phyloP scores from a whole-genome alignment of 2,113 vertebrate species.

The Kryptolebias marmoratus region DNA sequence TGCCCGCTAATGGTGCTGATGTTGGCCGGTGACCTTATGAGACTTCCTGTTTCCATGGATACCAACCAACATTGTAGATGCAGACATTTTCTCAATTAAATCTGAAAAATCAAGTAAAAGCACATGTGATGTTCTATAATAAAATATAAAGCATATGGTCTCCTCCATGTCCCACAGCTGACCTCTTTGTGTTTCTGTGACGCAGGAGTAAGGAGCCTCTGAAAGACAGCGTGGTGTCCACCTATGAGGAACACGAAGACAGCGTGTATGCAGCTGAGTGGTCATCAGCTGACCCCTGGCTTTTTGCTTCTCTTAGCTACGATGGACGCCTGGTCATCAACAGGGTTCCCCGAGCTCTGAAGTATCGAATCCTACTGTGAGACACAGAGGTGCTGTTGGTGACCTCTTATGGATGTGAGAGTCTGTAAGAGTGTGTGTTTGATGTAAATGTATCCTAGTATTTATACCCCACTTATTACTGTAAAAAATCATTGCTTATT shows the following conservation, averaged over 20 bases:
- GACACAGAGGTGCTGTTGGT: neutral
- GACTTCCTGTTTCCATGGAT: constrained; percentile 16
- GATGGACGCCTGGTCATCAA: constrained; percentile 98
- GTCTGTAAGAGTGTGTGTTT: neutral
- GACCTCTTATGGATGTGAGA: neutral
- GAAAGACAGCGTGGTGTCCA: constrained; percentile 95
- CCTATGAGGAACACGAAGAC: constrained; percentile 98
- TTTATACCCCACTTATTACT: neutral
- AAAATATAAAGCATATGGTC: neutral
- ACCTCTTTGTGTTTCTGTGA: constrained; percentile 11
- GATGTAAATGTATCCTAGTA: neutral
- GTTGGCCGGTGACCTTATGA: constrained; percentile 1
- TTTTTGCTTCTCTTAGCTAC: constrained; percentile 97
- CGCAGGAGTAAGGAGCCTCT: constrained; percentile 90
- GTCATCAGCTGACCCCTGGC: constrained; percentile 97
- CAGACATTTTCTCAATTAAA: neutral
- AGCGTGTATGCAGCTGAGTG: constrained; percentile 98
- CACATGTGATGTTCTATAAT: neutral
- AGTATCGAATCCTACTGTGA: constrained; percentile 91
- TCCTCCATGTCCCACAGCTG: neutral
- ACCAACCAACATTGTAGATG: neutral
- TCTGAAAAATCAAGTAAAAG: neutral
- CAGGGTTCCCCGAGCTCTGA: constrained; percentile 93
- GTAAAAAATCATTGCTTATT: neutral
- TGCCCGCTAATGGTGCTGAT: neutral